Percentiles rank a stretch among this genome's conserved stretches.
These are phyloP conservation scores for Carposina sasakii DNA, from an alignment of 1,140 invertebrate species.

Conservation along the genomic window DNA sequence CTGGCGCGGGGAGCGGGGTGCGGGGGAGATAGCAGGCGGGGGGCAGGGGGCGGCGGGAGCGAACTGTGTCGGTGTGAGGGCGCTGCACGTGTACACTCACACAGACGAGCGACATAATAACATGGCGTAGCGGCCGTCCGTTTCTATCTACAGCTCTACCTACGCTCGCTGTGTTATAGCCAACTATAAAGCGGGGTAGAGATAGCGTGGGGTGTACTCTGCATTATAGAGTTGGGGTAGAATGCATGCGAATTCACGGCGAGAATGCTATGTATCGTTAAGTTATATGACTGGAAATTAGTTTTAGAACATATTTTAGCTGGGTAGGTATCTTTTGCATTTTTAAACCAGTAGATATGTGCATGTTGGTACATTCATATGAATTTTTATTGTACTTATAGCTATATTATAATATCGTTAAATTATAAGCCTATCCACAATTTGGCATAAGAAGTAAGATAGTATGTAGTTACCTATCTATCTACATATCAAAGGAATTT, in stretches of 20 bases:
- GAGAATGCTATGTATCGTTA: no score
- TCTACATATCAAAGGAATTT: no score
- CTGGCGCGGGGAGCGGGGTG: constrained; percentile 30
- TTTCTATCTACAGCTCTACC: constrained; percentile 63
- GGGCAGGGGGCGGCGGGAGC: constrained; percentile 20
- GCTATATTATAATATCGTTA: no score
- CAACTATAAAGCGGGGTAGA: constrained; percentile 57
- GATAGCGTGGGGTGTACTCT: constrained; percentile 44
- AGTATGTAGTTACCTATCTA: no score
- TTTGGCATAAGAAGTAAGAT: no score
- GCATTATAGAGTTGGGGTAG: constrained; percentile 2
- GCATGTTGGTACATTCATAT: no score
- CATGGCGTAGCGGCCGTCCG: constrained; percentile 53
- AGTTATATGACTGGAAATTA: no score
- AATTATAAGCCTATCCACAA: no score
- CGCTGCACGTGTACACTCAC: constrained; percentile 41
- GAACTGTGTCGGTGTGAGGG: constrained; percentile 34
- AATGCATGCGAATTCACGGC: not conserved
- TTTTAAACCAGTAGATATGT: no score
- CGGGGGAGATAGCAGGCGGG: constrained; percentile 21
- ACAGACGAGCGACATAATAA: constrained; percentile 45
- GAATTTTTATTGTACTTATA: no score
- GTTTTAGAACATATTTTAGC: no score
- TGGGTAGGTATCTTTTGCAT: no score
- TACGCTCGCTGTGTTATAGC: constrained; percentile 54